A percentile compares a stretch with the other conserved stretches of the same genome.
phyloP scores from a whole-genome alignment of 2,888 invertebrate species.

The Dexiosoma caninum region DNA sequence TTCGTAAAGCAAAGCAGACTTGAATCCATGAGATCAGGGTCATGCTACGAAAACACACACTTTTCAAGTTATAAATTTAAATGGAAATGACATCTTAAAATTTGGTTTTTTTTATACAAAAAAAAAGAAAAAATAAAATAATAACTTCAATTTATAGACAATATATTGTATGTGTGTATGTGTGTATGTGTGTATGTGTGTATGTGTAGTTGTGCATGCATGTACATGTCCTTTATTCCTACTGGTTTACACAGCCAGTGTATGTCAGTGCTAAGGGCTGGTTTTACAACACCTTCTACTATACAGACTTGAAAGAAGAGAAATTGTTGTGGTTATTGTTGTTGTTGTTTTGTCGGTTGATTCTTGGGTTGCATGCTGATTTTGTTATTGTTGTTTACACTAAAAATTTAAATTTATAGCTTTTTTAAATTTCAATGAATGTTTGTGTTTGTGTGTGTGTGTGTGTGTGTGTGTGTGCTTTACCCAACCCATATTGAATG shows the following conservation, averaged over 20 bases:
- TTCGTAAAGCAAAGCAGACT: neutral
- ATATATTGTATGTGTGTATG: no score
- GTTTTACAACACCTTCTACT: neutral
- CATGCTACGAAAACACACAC: neutral
- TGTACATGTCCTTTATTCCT: no score
- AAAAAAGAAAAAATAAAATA: no score
- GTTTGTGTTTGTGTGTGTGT: neutral
- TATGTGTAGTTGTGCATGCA: neutral
- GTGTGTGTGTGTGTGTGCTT: neutral
- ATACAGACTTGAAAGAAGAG: conserved; percentile 32
- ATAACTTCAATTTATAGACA: no score
- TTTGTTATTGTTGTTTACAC: conserved; percentile 38
- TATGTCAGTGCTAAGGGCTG: neutral
- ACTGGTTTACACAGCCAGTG: no score
- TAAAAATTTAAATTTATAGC: conserved; percentile 50
- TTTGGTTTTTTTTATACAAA: no score
- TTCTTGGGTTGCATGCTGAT: conserved; percentile 39
- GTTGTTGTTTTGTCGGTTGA: conserved; percentile 19
- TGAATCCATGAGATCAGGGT: neutral
- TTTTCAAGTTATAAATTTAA: conserved; percentile 43
- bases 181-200: neutral
- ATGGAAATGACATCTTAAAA: conserved; percentile 34
- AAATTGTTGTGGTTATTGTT: conserved; percentile 54
- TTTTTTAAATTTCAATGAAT: no score
- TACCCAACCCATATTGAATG: conserved; percentile 41